A percentile compares a stretch with the other conserved stretches of the same genome.
Evolutionary conservation across 2,113 vertebrate genomes (phyloP).

Genomic region (Siphamia tubifer): DNA sequence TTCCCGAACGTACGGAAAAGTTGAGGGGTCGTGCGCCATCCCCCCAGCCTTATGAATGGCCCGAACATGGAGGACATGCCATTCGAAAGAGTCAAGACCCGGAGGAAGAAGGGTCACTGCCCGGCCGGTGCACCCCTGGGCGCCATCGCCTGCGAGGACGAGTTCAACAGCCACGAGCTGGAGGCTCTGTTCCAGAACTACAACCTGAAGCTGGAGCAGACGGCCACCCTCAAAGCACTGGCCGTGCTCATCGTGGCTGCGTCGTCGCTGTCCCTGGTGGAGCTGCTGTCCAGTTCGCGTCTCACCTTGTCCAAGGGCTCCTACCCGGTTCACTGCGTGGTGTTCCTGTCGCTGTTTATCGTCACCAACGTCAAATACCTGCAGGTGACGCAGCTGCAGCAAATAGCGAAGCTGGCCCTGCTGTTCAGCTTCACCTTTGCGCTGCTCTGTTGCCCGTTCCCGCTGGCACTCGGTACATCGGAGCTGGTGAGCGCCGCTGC

Average conservation of each 20-base stretch:
- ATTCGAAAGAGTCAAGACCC: slow-evolving; percentile 87
- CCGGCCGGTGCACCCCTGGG: slow-evolving; percentile 77
- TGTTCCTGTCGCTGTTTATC: slow-evolving; percentile 96
- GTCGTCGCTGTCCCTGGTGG: slow-evolving; percentile 88
- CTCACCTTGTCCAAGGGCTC: slow-evolving; percentile 94
- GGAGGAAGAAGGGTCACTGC: slow-evolving; percentile 84
- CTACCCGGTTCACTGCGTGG: slow-evolving; percentile 95
- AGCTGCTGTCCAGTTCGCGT: slow-evolving; percentile 89
- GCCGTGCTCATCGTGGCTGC: slow-evolving; percentile 92
- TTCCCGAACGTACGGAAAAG: slow-evolving; percentile 64
- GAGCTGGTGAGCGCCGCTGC: slow-evolving; percentile 74
- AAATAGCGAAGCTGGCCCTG: slow-evolving; percentile 93
- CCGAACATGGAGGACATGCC: slow-evolving; percentile 92
- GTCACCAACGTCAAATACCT: slow-evolving; percentile 97
- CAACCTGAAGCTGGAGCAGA: slow-evolving; percentile 98
- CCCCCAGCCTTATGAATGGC: slow-evolving; percentile 91
- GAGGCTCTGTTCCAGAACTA: slow-evolving; percentile 96
- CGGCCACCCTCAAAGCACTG: slow-evolving; percentile 94
- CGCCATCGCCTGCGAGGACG: slow-evolving; percentile 87
- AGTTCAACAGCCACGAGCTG: slow-evolving; percentile 94
- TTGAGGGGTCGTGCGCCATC: slow-evolving; percentile 68
- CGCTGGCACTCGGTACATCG: slow-evolving; percentile 79
- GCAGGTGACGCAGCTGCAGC: slow-evolving; percentile 95
- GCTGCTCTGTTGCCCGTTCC: slow-evolving; percentile 95
- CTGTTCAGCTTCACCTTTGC: slow-evolving; percentile 97